These are phyloP conservation scores for Drosophila rhopaloa DNA, from an alignment of 1,140 invertebrate species.

Conservation along the genomic window DNA sequence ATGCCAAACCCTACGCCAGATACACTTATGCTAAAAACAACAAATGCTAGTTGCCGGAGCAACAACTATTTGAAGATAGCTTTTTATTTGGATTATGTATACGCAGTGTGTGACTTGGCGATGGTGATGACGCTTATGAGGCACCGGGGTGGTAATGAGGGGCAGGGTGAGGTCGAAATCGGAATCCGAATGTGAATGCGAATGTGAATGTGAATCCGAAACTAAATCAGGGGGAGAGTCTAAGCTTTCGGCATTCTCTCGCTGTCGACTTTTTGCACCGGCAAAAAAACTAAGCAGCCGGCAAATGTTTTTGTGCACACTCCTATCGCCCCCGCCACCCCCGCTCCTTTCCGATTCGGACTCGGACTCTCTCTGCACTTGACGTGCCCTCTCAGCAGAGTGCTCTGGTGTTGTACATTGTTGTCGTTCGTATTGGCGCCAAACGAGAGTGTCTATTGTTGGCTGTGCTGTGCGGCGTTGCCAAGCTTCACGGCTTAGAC, in stretches of 20 bases:
- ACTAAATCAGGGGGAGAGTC: slow-evolving; percentile 11
- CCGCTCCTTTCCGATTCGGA: background rate
- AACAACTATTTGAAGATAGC: slow-evolving; percentile 50
- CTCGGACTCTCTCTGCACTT: slow-evolving; percentile 23
- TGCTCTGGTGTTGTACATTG: slow-evolving; percentile 39
- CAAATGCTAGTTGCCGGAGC: slow-evolving; percentile 39
- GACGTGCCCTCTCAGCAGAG: slow-evolving; percentile 9
- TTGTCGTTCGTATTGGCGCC: slow-evolving; percentile 69
- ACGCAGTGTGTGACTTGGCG: slow-evolving; percentile 24
- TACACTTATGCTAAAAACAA: slow-evolving; percentile 22
- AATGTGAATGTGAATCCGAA: slow-evolving; percentile 13
- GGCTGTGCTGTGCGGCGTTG: slow-evolving; percentile 50
- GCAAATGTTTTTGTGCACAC: slow-evolving; percentile 59
- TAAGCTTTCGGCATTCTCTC: slow-evolving; percentile 60
- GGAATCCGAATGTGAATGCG: slow-evolving; percentile 4
- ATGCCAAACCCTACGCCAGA: slow-evolving; percentile 7
- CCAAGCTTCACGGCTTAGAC: slow-evolving; percentile 46
- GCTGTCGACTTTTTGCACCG: slow-evolving; percentile 62
- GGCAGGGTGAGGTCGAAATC: slow-evolving; percentile 3
- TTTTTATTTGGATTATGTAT: slow-evolving; percentile 60
- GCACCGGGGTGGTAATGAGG: slow-evolving; percentile 12
- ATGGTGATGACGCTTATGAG: slow-evolving; percentile 38
- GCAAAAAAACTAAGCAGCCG: slow-evolving; percentile 75
- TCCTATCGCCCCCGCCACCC: background rate
- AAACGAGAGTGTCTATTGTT: slow-evolving; percentile 56